Percentiles rank a stretch among this genome's conserved stretches.
Evolutionary conservation across 2,113 vertebrate genomes (phyloP).

Genomic region (Plecotus auritus): DNA sequence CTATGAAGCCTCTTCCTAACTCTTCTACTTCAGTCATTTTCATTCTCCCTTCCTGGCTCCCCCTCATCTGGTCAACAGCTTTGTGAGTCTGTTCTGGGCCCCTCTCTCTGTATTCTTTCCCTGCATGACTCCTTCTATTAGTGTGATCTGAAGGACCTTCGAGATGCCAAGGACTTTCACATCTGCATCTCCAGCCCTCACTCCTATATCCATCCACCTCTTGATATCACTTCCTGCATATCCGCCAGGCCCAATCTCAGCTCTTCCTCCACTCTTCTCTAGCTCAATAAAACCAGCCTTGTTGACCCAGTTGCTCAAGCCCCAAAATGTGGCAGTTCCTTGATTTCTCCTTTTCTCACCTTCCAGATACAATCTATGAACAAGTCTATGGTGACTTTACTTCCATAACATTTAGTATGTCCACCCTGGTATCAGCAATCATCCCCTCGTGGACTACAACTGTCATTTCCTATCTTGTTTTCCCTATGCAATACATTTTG

Average conservation of each 20-base stretch:
- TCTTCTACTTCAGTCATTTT: neutral
- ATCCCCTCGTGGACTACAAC: neutral
- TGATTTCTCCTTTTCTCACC: neutral
- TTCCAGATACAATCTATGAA: neutral
- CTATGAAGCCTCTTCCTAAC: neutral
- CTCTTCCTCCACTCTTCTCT: neutral
- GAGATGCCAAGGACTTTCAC: neutral
- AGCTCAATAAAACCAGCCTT: neutral
- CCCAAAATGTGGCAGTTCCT: neutral
- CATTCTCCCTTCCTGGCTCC: neutral
- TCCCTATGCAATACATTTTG: neutral
- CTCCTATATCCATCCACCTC: neutral
- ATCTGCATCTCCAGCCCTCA: neutral
- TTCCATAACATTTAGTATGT: neutral
- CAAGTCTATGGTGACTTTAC: neutral
- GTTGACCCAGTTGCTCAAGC: neutral
- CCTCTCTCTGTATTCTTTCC: neutral
- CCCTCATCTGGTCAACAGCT: neutral
- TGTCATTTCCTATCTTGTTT: neutral
- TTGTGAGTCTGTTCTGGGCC: neutral
- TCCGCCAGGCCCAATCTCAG: neutral
- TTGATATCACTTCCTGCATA: neutral
- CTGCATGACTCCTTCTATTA: neutral
- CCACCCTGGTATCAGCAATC: neutral
- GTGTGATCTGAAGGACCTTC: neutral